Base-by-base conservation (phyloP, 1,140 invertebrate species). In the Anastatus disparis region DNA sequence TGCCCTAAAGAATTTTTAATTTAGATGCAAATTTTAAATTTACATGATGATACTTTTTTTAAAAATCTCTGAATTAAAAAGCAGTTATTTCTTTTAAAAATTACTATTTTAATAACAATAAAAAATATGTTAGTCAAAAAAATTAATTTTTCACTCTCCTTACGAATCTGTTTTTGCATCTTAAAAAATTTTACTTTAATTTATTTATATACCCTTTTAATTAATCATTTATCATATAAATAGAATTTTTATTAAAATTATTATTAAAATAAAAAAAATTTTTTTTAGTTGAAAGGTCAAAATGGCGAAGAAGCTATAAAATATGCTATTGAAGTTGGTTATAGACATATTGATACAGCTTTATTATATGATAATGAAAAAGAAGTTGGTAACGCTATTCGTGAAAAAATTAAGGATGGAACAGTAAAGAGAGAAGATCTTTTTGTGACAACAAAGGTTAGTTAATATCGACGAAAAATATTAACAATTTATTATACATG, bases 331-430 rank as follows among this genome's bases (percentile, higher is more conserved):
- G 89, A 93, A 71, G 84, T 88, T 52, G 96, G 96, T 8, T 98
- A 97, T 84, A 87, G 95, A 13, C 95, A 95, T 78, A 90, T 98
- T 73, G 96, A 98, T 82, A 95, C 94, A 78, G 96, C 96, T 31
- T 88, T 87, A 67, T 89, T 91, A 75, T 98, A 97, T 82, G 86
- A 88, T 69, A 97, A 95, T 76, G 96, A 98, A 83, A 80, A 85
- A 24, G 93, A 96, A 85, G 90, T 98, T 46, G 96, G 95, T 0
- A 79, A 82, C 48, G 95, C 91, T 0, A 83, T 98, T 1, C 88
- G 89, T 27, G 86, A 90, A 17, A 92, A 94, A 79, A 91, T 98
- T 55, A 81, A 86, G 0, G 90, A 94, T 71, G 93, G 93, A 7
- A 88, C 85, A 3, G 87, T 96, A 9, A 92, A 90, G 76, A 87